Evolutionary conservation across 1,140 invertebrate species (phyloP), one percentile per base, ranked within the genome.

Genomic region (Coelopa frigida): DNA sequence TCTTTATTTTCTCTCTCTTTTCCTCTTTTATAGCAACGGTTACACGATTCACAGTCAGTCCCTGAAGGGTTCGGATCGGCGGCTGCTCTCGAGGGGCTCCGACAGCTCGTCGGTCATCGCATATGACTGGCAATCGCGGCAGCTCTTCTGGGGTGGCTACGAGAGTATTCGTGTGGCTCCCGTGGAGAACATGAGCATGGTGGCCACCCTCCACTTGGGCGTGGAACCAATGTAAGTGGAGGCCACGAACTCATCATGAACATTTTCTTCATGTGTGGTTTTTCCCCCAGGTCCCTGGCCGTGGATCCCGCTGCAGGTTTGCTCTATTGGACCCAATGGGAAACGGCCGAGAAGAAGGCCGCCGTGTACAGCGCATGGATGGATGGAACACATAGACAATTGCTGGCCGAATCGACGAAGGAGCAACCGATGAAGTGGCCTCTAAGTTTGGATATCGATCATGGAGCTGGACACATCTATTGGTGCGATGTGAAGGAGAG

Each of bases 251-350:
- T 36, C 7, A 6, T 15, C 15, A 15, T 40, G 20, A 8, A 12
- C 14, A 26, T 43, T 43, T 27, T 42, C 15, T 29, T 27, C 15
- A 43, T 32, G 6, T 14, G 14, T 11, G 14, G 29, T 33, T 44
- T 55, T 46, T 46, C 48, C 1, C 10, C 5, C 7, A 64, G 61
- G 50, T 67, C 63, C 2, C 40, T 70, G 20, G 60, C 55, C 5
- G 32, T 69, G 1, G 58, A 66, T 52, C 59, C 66, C 14, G 53
- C 44, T 1, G 49, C 50, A 0, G 68, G 78, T 0, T 59, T 75
- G 3, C 79, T 93, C 72, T 93, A 82, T 69, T 92, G 88, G 87
- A 78, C 80, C 21, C 82, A 87, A 56, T 90, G 85, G 85, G 78
- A 80, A 17, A 63, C 71, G 14, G 68, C 74, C 39, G 74, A 76